Evolutionary conservation across 1,140 invertebrate genomes (phyloP).

Genomic region (Neodiprion lecontei): DNA sequence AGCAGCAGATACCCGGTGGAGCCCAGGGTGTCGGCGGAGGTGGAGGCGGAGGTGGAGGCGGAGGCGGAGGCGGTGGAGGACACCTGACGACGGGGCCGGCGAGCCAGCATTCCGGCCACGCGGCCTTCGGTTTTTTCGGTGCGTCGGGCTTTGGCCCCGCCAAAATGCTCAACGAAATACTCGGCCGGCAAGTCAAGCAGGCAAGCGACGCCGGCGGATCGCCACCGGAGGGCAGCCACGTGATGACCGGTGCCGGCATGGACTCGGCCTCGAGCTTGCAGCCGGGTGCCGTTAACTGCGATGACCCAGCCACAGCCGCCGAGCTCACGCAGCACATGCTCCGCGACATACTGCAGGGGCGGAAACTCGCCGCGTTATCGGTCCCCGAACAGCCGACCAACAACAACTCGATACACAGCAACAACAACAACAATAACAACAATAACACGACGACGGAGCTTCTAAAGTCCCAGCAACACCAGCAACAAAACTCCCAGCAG

Average conservation of each 20-base stretch:
- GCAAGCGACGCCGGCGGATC: conserved; percentile 71
- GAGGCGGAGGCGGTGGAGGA: conserved; percentile 33
- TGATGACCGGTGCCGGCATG: conserved; percentile 59
- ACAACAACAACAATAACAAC: conserved; percentile 61
- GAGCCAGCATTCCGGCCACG: conserved; percentile 57
- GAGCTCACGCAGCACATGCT: conserved; percentile 83
- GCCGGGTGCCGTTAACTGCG: conserved; percentile 59
- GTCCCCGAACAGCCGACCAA: conserved; percentile 59
- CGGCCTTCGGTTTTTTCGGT: conserved; percentile 76
- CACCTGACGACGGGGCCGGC: conserved; percentile 55
- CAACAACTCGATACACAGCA: conserved; percentile 64
- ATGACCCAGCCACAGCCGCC: conserved; percentile 62
- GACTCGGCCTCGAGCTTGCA: conserved; percentile 56
- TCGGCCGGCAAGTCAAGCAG: conserved; percentile 78
- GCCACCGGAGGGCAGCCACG: conserved; percentile 59
- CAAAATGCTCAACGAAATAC: conserved; percentile 84
- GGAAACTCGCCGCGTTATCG: conserved; percentile 68
- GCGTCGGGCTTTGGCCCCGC: conserved; percentile 75
- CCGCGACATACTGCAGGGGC: conserved; percentile 81
- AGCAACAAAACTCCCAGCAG: conserved; percentile 47
- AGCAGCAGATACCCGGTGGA: conserved; percentile 38
- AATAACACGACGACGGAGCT: conserved; percentile 43
- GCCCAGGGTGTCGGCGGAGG: conserved; percentile 32
- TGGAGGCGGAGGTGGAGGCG: conserved; percentile 7
- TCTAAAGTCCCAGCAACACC: conserved; percentile 55